Base-by-base conservation (phyloP, 53 echinoderm and acorn worm species). In the Henricia sp. region DNA sequence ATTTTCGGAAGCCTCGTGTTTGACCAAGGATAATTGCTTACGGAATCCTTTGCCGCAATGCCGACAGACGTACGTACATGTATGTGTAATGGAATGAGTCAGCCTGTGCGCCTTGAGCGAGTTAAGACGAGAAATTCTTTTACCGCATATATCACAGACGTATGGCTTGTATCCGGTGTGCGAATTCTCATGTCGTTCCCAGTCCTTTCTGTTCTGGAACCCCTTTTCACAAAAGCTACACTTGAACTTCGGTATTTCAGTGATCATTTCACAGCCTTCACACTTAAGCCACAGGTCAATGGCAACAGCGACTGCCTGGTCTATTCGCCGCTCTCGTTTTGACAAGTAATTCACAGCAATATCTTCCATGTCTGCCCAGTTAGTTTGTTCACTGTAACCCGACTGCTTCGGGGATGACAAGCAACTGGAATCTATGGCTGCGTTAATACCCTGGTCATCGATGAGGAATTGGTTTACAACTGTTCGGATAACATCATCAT, bases 161-260 rank as follows among this genome's bases (percentile, higher is more conserved):
- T 77, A 77, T 13, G 77, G 77, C 58, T 77, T 77, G 77, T 77
- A 77, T 36, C 77, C 77, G 5, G 77, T 77, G 41, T 77, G 77
- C 0, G 77, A 27, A 43, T 77, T 77, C 42, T 77, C 77, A 39
- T 77, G 77, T 20, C 41, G 77, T 43, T 77, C 59, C 58, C 77
- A 77, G 77, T 77, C 77, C 60, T 58, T 77, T 10, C 30, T 58
- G 33, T 60, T 41, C 29, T 42, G 42, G 77, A 77, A 77, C 26
- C 77, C 59, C 44, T 77, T 77, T 2, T 46, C 60, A 54, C 77
- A 77, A 44, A 77, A 77, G 16, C 46, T 38, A 33, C 77, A 77
- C 27, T 40, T 42, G 32, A 77, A 77, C 28, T 58, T 60, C 13
- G 60, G 41, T 21, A 30, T 30, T 8, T 38, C 52, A 11, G 19